phyloP scores from a whole-genome alignment of 1,140 invertebrate genomes.

The Contarinia nasturtii region DNA sequence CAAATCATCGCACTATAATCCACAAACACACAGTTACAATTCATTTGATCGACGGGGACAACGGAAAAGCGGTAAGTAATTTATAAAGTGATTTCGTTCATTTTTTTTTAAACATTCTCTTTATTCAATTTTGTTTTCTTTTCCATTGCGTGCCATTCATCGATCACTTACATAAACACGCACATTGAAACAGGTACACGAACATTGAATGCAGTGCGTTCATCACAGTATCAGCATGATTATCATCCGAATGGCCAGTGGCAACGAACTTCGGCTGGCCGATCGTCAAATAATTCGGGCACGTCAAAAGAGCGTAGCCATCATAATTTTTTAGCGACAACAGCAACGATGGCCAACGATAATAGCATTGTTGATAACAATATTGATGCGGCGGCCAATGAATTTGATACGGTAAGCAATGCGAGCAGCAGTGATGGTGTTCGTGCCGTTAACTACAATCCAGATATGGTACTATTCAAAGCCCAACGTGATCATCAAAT shows the following conservation, averaged over 20 bases:
- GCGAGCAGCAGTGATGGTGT: background rate
- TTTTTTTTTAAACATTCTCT: no score
- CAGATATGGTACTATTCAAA: conserved; percentile 1
- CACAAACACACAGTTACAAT: conserved; percentile 10
- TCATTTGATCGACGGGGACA: conserved; percentile 15
- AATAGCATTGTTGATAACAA: background rate
- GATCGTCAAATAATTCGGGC: background rate
- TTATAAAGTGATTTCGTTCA: no score
- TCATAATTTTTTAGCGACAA: background rate
- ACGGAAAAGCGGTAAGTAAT: conserved; percentile 18
- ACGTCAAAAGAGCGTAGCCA: background rate
- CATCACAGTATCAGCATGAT: background rate
- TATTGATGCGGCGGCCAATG: background rate
- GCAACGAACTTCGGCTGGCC: background rate
- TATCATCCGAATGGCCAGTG: conserved; percentile 3
- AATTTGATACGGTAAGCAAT: background rate
- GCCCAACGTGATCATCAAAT: background rate
- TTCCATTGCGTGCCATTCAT: no score
- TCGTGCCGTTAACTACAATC: background rate
- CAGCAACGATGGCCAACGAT: background rate
- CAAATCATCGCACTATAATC: background rate
- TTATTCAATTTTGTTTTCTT: no score
- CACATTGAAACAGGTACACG: no score
- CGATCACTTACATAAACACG: no score
- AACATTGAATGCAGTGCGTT: no score